Evolutionary conservation across 2,797 vertebrate genomes (phyloP).

Genomic region (Sciurus vulgaris): DNA sequence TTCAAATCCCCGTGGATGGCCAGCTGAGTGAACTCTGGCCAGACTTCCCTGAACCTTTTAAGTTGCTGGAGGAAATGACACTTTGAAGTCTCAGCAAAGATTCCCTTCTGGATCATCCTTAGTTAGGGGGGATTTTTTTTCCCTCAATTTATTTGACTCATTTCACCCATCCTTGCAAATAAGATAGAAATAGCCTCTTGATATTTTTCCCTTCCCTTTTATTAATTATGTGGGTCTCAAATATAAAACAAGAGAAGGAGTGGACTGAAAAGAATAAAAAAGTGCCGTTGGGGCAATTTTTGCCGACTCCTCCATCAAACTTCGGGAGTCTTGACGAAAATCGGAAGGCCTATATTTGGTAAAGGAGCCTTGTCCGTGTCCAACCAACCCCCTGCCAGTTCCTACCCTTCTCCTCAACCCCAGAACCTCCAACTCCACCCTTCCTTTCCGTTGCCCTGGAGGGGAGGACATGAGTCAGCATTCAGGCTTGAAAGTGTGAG

Average conservation of each 20-base stretch:
- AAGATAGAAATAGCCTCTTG: constrained; percentile 67
- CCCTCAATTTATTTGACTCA: constrained; percentile 60
- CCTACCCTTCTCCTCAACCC: constrained; percentile 3
- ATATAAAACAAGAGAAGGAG: background rate
- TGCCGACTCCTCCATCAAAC: background rate
- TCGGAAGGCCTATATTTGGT: background rate
- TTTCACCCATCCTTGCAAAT: constrained; percentile 60
- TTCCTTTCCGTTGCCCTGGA: constrained; percentile 79
- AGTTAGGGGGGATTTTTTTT: background rate
- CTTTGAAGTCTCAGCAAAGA: constrained; percentile 54
- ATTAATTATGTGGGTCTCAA: constrained; percentile 45
- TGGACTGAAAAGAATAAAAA: background rate
- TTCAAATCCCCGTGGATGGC: background rate
- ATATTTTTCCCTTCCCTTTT: constrained; percentile 43
- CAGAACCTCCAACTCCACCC: constrained; percentile 72
- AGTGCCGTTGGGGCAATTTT: background rate
- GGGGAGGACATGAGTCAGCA: constrained; percentile 81
- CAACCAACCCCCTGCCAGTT: background rate
- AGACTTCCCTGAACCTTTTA: background rate
- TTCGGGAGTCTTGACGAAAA: constrained; percentile 15
- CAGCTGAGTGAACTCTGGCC: background rate
- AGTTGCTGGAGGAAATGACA: constrained; percentile 45
- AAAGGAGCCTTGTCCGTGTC: background rate
- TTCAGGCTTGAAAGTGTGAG: constrained; percentile 79
- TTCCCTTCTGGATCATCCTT: constrained; percentile 47